These are phyloP conservation scores for Solenodon paradoxus DNA, from an alignment of 2,113 vertebrate species.

Conservation along the genomic window DNA sequence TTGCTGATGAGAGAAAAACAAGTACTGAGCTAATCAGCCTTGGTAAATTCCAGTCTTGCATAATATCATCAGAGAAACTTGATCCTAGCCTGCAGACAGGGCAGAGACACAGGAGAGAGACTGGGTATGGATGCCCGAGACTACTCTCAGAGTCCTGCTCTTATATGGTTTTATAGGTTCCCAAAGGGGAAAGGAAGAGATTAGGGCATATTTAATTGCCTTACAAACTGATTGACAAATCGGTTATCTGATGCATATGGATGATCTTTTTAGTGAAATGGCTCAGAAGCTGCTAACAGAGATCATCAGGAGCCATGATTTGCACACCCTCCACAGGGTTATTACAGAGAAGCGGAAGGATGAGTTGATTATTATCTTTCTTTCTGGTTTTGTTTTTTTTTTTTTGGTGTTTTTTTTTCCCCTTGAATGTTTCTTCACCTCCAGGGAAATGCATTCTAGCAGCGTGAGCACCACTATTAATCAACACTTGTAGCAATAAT, in stretches of 20 bases:
- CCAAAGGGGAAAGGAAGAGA: constrained; percentile 34
- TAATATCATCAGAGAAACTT: constrained; percentile 50
- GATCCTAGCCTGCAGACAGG: not conserved
- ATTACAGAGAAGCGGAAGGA: constrained; percentile 72
- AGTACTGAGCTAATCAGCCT: constrained; percentile 73
- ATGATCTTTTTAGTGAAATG: constrained; percentile 78
- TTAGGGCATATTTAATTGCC: constrained; percentile 75
- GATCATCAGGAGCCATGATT: constrained; percentile 78
- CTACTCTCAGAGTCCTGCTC: not conserved
- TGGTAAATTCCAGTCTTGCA: constrained; percentile 65
- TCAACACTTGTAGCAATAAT: constrained; percentile 86
- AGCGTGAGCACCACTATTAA: constrained; percentile 84
- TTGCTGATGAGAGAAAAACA: constrained; percentile 76
- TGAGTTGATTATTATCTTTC: constrained; percentile 79
- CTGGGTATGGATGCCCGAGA: not conserved
- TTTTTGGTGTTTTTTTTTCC: too few relatives aligned
- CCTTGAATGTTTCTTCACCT: constrained; percentile 81
- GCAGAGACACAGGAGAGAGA: not conserved
- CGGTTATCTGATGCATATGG: constrained; percentile 79
- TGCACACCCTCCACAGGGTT: constrained; percentile 66
- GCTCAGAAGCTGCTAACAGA: constrained; percentile 69
- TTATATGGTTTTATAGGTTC: constrained; percentile 14
- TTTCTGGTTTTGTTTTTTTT: constrained; percentile 61
- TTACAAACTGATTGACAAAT: constrained; percentile 76
- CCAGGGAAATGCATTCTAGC: constrained; percentile 82